Evolutionary conservation across 30 jellyfish, hydroid and myxozoan genomes (phyloP), one percentile per base, ranked within the genome.

Genomic region (Phacellophora camtschatica): DNA sequence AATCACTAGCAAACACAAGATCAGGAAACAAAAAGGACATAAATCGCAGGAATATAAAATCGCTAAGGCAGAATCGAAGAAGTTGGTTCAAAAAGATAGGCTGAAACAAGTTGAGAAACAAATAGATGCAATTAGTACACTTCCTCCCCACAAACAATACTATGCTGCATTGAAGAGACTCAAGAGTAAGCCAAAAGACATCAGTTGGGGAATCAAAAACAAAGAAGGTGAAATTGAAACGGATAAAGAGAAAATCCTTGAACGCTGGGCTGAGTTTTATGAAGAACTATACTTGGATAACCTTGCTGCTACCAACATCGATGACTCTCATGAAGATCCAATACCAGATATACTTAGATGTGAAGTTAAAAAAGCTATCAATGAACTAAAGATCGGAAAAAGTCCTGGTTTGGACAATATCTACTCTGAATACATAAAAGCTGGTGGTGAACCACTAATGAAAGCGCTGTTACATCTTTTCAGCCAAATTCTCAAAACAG

Each of bases 191-290:
- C 66, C 67, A 7, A 35, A 35, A 67, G 18, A 34, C 7, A 41
- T 33, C 82, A 67, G 77, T n/a, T 67, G 82, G 71, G 81, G 81
- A 66, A 32, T 66, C 27, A 66, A 37, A 30, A 74, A 32, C 71
- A 29, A 66, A 37, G 22, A 66, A 9, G 27, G 81, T 10, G 29
- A 66, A 24, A 5, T 66, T 19, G 11, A 28, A 23, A 33, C 66
- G 16, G 74, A 33, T 23, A 66, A 66, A 41, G 31, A 66, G 4
- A 12, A 36, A 13, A 18, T 66, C 23, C 50, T 66, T 8, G 71
- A 36, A 37, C 75, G 66, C 20, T 66, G 66, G 67, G 67, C 81
- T 28, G 29, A 66, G 22, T 30, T 66, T 30, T 66, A 66, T 66
- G 67, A 66, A 37, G 67, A 66, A 8, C 32, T 66, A 4, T 66